Evolutionary conservation across 2,888 invertebrate species (phyloP), one percentile per base, ranked within the genome.

Genomic region (Tetropium fuscum): DNA sequence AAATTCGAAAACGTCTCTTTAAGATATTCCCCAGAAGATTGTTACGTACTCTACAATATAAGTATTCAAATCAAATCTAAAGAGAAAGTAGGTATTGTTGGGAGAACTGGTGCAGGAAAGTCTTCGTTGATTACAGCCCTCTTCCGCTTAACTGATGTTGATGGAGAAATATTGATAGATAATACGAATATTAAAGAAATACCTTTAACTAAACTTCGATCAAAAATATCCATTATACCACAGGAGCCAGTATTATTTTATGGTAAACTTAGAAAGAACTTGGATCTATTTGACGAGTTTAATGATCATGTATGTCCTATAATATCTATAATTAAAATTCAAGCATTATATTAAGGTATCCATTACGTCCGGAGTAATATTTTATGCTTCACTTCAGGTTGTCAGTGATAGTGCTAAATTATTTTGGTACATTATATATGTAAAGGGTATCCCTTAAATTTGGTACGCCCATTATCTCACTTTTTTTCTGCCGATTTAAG

Each of bases 181-280:
- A 89, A 86, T 0, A 83, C 91, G 1, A 88, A 92, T 74, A 91
- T 89, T 0, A 85, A 85, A 0, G 79, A 83, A 2, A 79, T 97
- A 60, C 93, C 93, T 0, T 82, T 93, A 16, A 90, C 90, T 72
- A 87, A 91, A 76, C 84, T 93, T n/a, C 86, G 93, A 53, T 87
- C 89, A 30, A 89, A 87, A 76, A 86, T 94, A 62, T 91, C 93
- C 8, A 93, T 94, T 74, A 94, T 94, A 51, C 93, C 93, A 0
- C 93, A 94, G 79, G 93, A 93, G 74, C 93, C 94, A 0, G 92
- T 94, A 54, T 82, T 94, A 45, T 94, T 97, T 82, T 92, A 93
- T 0, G 87, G 87, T 40, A 83, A 85, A 1, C 75, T 88, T 41
- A 78, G 88, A 11, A 80, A 78, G 56, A 74, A 74, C 59, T 53